Percentiles rank a stretch among this genome's conserved stretches.
These are phyloP conservation scores for Miopithecus talapoin DNA, from an alignment of 2,797 vertebrate species.

Conservation along the genomic window DNA sequence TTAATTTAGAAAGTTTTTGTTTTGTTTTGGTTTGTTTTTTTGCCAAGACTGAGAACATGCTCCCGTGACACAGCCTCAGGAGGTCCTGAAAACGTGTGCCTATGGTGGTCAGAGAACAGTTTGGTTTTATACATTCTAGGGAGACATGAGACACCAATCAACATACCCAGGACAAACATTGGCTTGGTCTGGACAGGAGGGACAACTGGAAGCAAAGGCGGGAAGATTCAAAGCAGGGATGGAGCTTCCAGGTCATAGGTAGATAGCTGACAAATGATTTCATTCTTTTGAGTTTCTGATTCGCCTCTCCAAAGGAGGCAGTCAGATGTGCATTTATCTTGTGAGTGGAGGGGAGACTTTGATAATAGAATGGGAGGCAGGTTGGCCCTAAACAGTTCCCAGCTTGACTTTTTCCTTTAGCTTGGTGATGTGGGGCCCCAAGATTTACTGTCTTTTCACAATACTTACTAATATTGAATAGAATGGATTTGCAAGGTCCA, in stretches of 20 bases:
- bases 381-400: neutral
- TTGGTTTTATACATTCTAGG: neutral
- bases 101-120: neutral
- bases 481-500: neutral
- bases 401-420: neutral
- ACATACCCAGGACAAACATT: neutral
- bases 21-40: neutral
- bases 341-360: neutral
- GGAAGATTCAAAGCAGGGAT: neutral
- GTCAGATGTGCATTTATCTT: neutral
- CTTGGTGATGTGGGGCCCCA: neutral
- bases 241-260: neutral
- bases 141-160: neutral
- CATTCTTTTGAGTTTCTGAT: neutral
- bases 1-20: neutral
- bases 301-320: neutral
- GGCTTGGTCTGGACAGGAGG: neutral
- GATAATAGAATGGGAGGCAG: neutral
- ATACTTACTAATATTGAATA: neutral
- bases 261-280: neutral
- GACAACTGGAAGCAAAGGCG: neutral
- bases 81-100: neutral
- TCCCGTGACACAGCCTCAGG: neutral
- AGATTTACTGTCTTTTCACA: neutral
- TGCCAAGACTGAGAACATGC: neutral